A percentile compares a stretch with the other conserved stretches of the same genome.
These are phyloP conservation scores for Drosophila merina DNA, from an alignment of 2,888 invertebrate species.

Conservation along the genomic window DNA sequence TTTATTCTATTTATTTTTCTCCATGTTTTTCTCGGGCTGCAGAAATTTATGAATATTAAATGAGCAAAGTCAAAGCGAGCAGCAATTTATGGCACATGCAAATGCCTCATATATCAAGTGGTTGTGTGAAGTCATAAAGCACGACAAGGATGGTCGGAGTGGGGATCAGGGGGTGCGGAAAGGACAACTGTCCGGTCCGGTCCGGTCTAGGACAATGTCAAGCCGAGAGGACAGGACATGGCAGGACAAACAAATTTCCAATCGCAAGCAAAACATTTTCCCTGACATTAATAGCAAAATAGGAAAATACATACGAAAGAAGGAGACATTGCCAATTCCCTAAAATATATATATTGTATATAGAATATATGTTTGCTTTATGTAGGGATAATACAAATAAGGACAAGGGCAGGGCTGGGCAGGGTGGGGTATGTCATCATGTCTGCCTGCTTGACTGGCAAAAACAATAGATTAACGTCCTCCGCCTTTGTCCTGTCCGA, in stretches of 20 bases:
- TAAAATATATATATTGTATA: not conserved
- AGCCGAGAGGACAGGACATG: slow-evolving; percentile 28
- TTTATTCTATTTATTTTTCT: slow-evolving; percentile 46
- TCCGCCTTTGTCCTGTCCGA: slow-evolving; percentile 31
- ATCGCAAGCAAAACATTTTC: slow-evolving; percentile 72
- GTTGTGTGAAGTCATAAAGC: slow-evolving; percentile 67
- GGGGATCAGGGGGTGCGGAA: slow-evolving; percentile 17
- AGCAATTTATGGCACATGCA: slow-evolving; percentile 75
- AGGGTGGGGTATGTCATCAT: slow-evolving; percentile 47
- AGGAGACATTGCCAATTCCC: not conserved
- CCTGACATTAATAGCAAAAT: slow-evolving; percentile 69
- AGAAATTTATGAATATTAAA: slow-evolving; percentile 78
- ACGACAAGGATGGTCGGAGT: slow-evolving; percentile 7
- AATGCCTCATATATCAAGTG: slow-evolving; percentile 73
- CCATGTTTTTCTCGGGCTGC: slow-evolving; percentile 37
- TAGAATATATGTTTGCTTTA: slow-evolving; percentile 30
- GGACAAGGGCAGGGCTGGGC: not conserved
- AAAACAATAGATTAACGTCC: slow-evolving; percentile 72
- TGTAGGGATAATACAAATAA: slow-evolving; percentile 34
- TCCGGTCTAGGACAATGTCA: slow-evolving; percentile 35
- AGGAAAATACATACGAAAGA: slow-evolving; percentile 35
- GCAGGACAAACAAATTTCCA: slow-evolving; percentile 71
- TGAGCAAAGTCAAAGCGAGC: slow-evolving; percentile 53
- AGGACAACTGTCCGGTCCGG: slow-evolving; percentile 41
- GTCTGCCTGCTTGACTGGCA: slow-evolving; percentile 57